Conservation (phyloP, 1,140 invertebrate genomes). For the Planococcus citri region DNA sequence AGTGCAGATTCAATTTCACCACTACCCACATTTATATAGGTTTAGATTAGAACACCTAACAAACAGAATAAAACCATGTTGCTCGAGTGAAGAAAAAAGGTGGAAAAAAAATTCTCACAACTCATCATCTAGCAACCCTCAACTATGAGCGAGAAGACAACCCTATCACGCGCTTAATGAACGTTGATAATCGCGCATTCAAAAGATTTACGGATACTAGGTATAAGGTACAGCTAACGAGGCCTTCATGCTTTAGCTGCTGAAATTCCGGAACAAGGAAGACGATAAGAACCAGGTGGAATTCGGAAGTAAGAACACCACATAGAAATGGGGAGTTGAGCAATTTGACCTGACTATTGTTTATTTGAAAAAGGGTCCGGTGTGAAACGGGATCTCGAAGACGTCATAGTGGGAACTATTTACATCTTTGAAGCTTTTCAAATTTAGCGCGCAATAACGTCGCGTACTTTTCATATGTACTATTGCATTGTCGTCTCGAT, state of each 20-base stretch:
- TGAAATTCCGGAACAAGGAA: background rate
- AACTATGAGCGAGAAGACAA: background rate
- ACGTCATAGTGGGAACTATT: constrained; percentile 2
- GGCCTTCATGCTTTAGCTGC: background rate
- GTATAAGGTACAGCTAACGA: background rate
- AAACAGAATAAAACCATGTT: too few species aligned
- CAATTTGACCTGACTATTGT: background rate
- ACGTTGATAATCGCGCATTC: background rate
- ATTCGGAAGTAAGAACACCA: background rate
- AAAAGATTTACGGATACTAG: too few species aligned
- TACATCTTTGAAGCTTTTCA: constrained; percentile 2
- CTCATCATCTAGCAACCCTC: background rate
- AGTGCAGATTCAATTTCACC: too few species aligned
- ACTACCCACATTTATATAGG: too few species aligned
- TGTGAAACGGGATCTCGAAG: constrained; percentile 5
- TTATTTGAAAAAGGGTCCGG: background rate
- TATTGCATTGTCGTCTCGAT: background rate
- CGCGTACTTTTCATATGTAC: background rate
- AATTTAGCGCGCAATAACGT: constrained; percentile 2
- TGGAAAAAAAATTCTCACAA: background rate
- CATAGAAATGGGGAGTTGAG: background rate
- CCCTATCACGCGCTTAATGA: background rate
- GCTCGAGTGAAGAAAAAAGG: too few species aligned
- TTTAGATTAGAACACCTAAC: too few species aligned
- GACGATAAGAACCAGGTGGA: constrained; percentile 2